Evolutionary conservation across 1,140 invertebrate genomes (phyloP), one percentile per base, ranked within the genome.

Genomic region (Galleria mellonella): DNA sequence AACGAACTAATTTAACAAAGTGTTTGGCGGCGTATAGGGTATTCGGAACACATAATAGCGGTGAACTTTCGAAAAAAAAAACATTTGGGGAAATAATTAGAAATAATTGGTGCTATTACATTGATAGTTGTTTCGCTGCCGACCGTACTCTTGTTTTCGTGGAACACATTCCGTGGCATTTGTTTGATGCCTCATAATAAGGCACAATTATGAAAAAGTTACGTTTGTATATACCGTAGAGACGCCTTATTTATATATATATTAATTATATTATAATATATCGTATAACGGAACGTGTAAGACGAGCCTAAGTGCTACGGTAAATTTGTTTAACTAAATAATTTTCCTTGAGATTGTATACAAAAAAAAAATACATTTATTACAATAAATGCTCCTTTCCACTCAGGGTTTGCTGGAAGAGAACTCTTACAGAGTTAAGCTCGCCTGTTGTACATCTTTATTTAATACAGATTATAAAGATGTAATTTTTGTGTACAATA

Each of bases 141-240:
- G 66, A 78, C 75, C 55, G 60, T 83, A 83, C 77, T n/a, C 32
- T 58, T 55, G 56, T 62, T 77, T 78, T 83, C 76, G 68, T 70
- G 74, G 78, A 83, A 83, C 60, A 55, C 72, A 83, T 77, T 76
- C 77, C 70, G 50, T 64, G 72, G 55, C 70, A 78, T 83, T 83
- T 83, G 72, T 83, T 76, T 83, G 76, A 83, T 83, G 78, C 70
- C 60, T 57, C 55, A 67, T 83, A 83, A 83, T 83, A 77, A 81
- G 74, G 57, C 58, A 55, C 74, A 78, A 81, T 83, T 83, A 83
- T 78, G 62, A 72, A 71, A 76, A 72, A 72, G 55, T 74, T 67
- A 63, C 49, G 47, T 62, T 56, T 70, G 12, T 9, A 31, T 31
- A 31, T 31, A 4, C 2, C 6, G 17, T 23, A 23, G 2, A 3